A percentile compares a stretch with the other conserved stretches of the same genome.
Evolutionary conservation across 1,140 invertebrate species (phyloP).

Genomic region (Leptinotarsa lineolata): DNA sequence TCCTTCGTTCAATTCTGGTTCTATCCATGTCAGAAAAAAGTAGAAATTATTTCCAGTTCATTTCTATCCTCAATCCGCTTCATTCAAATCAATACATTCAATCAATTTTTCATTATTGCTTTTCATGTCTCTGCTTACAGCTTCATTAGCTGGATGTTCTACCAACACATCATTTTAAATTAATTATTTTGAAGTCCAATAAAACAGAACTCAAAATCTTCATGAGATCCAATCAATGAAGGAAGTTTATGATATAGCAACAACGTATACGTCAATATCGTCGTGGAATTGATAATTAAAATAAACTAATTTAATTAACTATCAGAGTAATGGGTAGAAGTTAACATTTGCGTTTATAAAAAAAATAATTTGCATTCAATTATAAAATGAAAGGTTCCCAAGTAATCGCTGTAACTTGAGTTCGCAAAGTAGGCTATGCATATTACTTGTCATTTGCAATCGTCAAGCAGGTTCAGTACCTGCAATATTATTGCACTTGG

Average conservation of each 20-base stretch:
- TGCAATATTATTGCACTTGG: background rate
- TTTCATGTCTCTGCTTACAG: background rate
- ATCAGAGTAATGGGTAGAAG: background rate
- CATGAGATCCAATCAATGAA: background rate
- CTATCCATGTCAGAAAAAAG: no score
- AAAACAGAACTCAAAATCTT: background rate
- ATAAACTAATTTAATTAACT: constrained; percentile 10
- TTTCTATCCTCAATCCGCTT: no score
- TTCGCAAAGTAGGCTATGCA: constrained; percentile 31
- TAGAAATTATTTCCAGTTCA: no score
- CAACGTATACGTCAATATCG: background rate
- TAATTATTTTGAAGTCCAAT: background rate
- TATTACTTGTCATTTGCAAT: background rate
- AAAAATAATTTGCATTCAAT: constrained; percentile 24
- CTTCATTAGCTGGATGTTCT: background rate
- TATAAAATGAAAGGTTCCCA: constrained; percentile 29
- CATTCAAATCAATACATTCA: no score
- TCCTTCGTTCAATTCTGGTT: no score
- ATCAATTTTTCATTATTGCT: no score
- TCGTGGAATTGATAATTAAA: background rate
- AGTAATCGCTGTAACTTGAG: constrained; percentile 30
- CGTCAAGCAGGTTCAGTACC: background rate
- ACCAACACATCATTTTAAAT: background rate
- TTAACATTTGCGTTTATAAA: constrained; percentile 8
- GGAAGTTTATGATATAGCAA: background rate